Base-by-base conservation (phyloP, 2,797 vertebrate genomes). In the Xiphorhynchus erythropygius region DNA sequence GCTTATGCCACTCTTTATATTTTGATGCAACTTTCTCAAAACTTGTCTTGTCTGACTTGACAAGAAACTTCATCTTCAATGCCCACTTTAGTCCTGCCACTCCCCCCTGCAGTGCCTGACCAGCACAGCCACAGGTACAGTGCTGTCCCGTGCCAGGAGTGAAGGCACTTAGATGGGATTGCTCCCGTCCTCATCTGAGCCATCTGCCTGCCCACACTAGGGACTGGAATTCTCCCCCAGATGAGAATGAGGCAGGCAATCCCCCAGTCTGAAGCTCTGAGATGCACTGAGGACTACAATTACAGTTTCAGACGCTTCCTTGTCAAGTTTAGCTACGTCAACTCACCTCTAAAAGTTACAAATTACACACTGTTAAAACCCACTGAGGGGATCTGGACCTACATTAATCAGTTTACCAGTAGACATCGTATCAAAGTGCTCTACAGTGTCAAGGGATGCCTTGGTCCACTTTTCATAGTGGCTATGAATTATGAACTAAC, bases 71-170 rank as follows among this genome's bases (percentile, higher is more conserved):
- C 52, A 24, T 12, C 42, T 73, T 44, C 28, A 19, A 50, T 19
- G 35, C 32, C 35, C 3, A 1, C 0, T 56, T 52, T 16, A 57
- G 33, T 22, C 27, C 13, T 52, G 17, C 46, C 23, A 13, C 18
- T 71, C 37, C 49, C 13, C 24, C 18, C 50, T 9, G 13, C 14
- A 9, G 15, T 3, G 56, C 14, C 23, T 5, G 2, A 24, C 19
- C 1, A 3, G 39, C 16, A 44, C 1, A 44, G 18, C 6, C 0
- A 0, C 5, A 11, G 46, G 14, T 35, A 33, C 4, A 3, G 39
- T 1, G 27, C 56, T 41, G n/a, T 13, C 42, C 69, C 44, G 28
- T 0, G 3, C 8, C 13, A 35, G 35, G 49, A 42, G 6, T 10
- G 14, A 37, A 68, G 73, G 47, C 44, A 19, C n/a, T 50, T 3